These are phyloP conservation scores for Raja brachyura DNA, from an alignment of 2,113 vertebrate genomes.

Conservation along the genomic window DNA sequence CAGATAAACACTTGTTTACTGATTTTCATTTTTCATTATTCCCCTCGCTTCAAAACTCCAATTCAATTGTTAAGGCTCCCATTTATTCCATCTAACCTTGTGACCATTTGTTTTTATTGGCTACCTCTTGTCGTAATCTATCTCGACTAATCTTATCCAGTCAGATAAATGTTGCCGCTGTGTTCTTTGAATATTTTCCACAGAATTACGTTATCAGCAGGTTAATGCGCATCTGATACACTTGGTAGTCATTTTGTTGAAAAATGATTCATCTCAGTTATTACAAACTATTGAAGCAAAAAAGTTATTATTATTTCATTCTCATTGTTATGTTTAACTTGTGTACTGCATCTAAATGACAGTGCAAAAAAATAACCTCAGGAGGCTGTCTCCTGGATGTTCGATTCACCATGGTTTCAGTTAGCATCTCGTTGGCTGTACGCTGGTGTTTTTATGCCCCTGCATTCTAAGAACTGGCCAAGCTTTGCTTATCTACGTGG, in stretches of 20 bases:
- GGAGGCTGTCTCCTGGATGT: neutral
- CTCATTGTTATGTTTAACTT: neutral
- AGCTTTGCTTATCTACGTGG: too few species aligned
- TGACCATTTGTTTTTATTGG: neutral
- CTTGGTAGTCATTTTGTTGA: neutral
- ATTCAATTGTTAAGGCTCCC: neutral
- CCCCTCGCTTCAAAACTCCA: neutral
- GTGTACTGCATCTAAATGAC: neutral
- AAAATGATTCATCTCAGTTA: neutral
- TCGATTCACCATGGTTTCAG: neutral
- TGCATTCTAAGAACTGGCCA: neutral
- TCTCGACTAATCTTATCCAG: neutral
- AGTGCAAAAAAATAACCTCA: neutral
- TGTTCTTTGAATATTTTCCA: neutral
- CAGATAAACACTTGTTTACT: neutral
- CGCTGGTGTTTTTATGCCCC: neutral
- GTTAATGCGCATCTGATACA: neutral
- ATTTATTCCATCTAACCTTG: neutral
- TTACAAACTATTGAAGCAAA: neutral
- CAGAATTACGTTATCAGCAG: neutral
- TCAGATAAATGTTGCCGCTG: neutral
- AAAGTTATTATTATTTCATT: neutral
- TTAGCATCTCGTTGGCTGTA: neutral
- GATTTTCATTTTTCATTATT: conserved; percentile 1
- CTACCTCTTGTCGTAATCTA: neutral